Base-by-base conservation (phyloP, 2,113 vertebrate species). In the Passerina amoena region DNA sequence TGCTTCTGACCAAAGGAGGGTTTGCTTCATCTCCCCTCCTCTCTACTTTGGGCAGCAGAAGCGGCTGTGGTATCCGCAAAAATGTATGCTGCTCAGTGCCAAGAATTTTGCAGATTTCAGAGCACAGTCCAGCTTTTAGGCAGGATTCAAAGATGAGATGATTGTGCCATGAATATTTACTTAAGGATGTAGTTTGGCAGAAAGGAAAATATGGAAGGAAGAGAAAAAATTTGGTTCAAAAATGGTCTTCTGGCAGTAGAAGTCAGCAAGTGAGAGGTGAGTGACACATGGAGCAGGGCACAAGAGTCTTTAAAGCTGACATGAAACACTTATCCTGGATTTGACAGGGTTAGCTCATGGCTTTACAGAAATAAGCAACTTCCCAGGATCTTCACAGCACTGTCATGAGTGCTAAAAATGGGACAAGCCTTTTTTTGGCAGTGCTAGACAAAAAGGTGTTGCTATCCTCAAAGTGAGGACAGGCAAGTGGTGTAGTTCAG, bases 381-480 rank as follows among this genome's bases (percentile, higher is more conserved):
- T 54, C 8, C 30, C 48, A 25, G 24, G 30, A 42, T 54, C 15
- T 64, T 71, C 54, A 47, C 13, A 47, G 38, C 4, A 18, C 17
- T 40, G 13, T 40, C 37, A 6, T 8, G 16, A 79, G 5, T 28
- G 24, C 27, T 65, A 47, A 54, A 79, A 75, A 14, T 0, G 0
- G 25, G 11, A 54, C 0, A 0, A 28, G 25, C 11, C 11, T 71
- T 75, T 4, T 0, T 57, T 65, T 79, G 48, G 10, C 44, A 76
- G 3, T 5, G 12, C 19, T 68, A 30, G 75, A 88, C 30, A 28
- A 44, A 75, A 71, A 40, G 17, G 1, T 16, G 24, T 31, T 75
- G 31, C n/a, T 61, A 11, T 64, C 9, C 19, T 53, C 45, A 15
- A 30, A 57, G 20, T 31, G 33, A 61, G 16, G 9, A 59, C 19